Evolutionary conservation across 2,797 vertebrate genomes (phyloP).

Genomic region (Onychomys arenicola): DNA sequence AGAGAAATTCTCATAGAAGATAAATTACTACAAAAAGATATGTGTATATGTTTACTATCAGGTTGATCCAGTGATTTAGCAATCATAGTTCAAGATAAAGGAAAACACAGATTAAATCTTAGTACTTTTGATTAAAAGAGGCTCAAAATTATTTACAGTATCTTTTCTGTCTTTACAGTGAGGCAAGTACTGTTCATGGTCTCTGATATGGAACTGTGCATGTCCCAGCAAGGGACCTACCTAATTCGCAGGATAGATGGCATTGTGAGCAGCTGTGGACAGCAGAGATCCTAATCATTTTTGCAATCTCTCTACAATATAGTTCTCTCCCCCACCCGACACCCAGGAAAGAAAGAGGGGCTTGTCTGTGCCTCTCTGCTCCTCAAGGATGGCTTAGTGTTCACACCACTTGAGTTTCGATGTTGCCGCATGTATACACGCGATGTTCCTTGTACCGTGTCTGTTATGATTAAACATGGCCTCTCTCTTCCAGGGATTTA

Average conservation of each 20-base stretch:
- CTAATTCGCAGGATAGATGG: background rate
- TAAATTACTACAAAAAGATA: background rate
- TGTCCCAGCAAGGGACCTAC: background rate
- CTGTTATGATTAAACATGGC: background rate
- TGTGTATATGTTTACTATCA: background rate
- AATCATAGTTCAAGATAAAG: slow-evolving; percentile 38
- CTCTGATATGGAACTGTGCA: background rate
- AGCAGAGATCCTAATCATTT: background rate
- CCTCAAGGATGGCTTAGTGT: background rate
- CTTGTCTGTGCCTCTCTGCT: background rate
- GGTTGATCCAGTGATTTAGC: slow-evolving; percentile 52
- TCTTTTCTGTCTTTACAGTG: background rate
- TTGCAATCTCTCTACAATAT: background rate
- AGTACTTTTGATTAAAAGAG: slow-evolving; percentile 30
- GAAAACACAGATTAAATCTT: background rate
- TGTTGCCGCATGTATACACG: background rate
- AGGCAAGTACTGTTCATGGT: background rate
- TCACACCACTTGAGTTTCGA: background rate
- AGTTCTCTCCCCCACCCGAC: fast-evolving
- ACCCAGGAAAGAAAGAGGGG: background rate
- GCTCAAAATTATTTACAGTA: background rate
- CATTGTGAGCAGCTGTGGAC: fast-evolving
- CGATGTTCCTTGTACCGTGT: background rate
- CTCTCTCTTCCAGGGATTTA: slow-evolving; percentile 15
- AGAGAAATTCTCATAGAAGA: slow-evolving; percentile 44